A percentile compares a stretch with the other conserved stretches of the same genome.
Conservation (phyloP, 2,888 invertebrate species). For the Lasioglossum calceatum region DNA sequence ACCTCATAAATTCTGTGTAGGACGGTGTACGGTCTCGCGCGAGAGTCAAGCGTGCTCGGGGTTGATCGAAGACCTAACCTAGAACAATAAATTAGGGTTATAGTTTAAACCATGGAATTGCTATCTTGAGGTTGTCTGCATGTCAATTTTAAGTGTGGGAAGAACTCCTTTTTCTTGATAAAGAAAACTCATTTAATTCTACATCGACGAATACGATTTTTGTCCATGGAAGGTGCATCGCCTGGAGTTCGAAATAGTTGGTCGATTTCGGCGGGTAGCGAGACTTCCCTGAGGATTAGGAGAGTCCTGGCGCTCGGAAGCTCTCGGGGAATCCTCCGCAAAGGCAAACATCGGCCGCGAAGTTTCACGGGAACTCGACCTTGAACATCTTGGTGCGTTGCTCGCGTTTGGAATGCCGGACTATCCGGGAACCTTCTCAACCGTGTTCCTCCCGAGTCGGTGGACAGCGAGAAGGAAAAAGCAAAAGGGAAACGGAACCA, state of each 20-base stretch:
- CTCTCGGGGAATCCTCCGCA: conserved; percentile 30
- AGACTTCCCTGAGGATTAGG: conserved; percentile 42
- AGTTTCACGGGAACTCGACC: conserved; percentile 43
- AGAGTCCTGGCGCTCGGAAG: conserved; percentile 28
- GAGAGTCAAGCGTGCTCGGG: not conserved
- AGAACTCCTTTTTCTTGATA: no score
- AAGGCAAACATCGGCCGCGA: conserved; percentile 28
- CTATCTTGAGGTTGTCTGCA: not conserved
- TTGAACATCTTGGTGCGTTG: conserved; percentile 45
- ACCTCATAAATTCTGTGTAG: not conserved
- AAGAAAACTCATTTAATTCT: not conserved
- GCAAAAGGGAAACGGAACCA: not conserved
- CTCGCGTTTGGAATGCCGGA: conserved; percentile 12
- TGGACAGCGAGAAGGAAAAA: not conserved
- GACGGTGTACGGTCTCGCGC: not conserved
- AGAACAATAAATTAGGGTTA: not conserved
- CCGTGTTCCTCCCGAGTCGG: not conserved
- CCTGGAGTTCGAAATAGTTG: conserved; percentile 18
- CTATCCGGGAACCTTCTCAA: not conserved
- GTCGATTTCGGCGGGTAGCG: conserved; percentile 20
- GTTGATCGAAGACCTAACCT: not conserved
- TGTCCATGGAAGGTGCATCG: not conserved
- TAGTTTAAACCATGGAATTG: not conserved
- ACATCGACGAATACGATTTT: not conserved
- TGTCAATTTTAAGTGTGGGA: not conserved